Percentiles rank a stretch among this genome's conserved stretches.
phyloP scores from a whole-genome alignment of 2,888 invertebrate species.

The Hanleya hanleyi region DNA sequence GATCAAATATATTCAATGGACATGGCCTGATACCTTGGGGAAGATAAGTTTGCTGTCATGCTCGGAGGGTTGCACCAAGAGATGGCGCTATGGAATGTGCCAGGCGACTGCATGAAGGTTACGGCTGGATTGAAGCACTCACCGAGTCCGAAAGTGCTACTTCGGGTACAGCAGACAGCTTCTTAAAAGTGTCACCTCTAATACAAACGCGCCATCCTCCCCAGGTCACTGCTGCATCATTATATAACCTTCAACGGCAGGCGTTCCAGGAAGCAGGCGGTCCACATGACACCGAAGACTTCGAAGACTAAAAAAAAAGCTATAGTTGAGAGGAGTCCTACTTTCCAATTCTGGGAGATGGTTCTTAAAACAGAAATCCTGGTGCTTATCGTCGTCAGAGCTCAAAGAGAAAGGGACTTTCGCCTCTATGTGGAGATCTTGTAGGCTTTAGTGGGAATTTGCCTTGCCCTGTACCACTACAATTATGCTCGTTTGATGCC shows the following conservation, averaged over 20 bases:
- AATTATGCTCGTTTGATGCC: not conserved
- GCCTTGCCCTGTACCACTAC: not conserved
- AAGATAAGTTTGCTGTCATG: not conserved
- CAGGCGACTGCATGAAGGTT: not conserved
- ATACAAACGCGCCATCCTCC: not conserved
- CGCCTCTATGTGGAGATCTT: not conserved
- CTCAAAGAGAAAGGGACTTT: not conserved
- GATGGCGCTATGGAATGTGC: not conserved
- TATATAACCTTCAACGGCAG: not conserved
- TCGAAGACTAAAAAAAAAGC: too few species aligned
- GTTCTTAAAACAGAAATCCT: not conserved
- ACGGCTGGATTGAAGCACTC: not conserved
- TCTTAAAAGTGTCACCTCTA: not conserved
- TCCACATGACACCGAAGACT: too few species aligned
- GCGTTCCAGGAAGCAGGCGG: not conserved
- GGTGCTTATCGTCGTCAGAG: too few species aligned
- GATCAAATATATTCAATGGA: not conserved
- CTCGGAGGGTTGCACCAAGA: not conserved
- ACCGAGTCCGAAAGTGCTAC: not conserved
- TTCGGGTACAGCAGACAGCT: not conserved
- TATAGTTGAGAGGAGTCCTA: too few species aligned
- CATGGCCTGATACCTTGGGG: not conserved
- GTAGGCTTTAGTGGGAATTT: not conserved
- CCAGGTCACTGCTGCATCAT: not conserved
- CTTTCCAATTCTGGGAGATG: not conserved